Conservation (phyloP, 2,888 invertebrate species). For the Dyspetes luteomarginatus region DNA sequence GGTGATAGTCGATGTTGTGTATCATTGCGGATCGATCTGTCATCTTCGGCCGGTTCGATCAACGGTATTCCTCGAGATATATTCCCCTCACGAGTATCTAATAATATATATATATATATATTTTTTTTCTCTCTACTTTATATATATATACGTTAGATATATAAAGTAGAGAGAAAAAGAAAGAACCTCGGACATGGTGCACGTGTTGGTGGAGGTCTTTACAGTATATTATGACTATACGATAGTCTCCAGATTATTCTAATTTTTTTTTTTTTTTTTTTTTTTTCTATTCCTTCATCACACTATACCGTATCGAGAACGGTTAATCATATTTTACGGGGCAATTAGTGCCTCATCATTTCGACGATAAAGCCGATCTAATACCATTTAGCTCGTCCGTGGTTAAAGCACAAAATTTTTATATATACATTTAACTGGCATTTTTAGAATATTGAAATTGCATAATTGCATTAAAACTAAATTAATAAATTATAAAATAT, state of each 20-base stretch:
- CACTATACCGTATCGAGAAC: constrained; percentile 61
- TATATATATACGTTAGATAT: not conserved
- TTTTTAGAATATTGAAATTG: not conserved
- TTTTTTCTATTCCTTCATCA: not conserved
- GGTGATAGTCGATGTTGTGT: constrained; percentile 40
- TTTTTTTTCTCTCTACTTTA: too few species aligned
- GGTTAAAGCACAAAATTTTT: not conserved
- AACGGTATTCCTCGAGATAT: constrained; percentile 54
- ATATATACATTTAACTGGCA: not conserved
- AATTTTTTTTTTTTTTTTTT: not conserved
- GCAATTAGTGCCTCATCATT: constrained; percentile 74
- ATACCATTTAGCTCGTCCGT: not conserved
- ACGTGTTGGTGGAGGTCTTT: constrained; percentile 8
- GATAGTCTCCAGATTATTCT: not conserved
- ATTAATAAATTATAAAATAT: too few species aligned
- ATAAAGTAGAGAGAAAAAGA: constrained; percentile 10
- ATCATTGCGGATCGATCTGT: constrained; percentile 66
- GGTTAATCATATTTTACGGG: constrained; percentile 78
- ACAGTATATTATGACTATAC: not conserved
- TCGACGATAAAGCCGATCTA: constrained; percentile 4
- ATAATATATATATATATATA: not conserved
- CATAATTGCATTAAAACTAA: not conserved
- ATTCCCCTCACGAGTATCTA: constrained; percentile 35
- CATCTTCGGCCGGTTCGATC: constrained; percentile 49
- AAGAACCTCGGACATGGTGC: constrained; percentile 11